phyloP scores from a whole-genome alignment of 2,113 vertebrate species.

The Rutilus rutilus region DNA sequence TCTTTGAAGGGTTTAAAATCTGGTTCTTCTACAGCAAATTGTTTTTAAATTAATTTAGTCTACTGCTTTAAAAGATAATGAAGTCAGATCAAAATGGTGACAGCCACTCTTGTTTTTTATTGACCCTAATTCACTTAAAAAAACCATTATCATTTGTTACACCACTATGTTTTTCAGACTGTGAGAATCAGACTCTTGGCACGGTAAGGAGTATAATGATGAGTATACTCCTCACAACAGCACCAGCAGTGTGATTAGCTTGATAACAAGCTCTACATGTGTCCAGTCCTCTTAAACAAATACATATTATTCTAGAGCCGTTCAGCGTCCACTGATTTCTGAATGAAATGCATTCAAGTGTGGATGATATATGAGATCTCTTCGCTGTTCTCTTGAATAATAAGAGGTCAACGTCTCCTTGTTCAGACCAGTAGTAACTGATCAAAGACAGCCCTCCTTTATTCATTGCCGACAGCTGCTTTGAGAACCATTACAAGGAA shows the following conservation, averaged over 20 bases:
- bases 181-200: too few species aligned
- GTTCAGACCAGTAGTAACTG: not conserved
- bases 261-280: constrained; percentile 7
- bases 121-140: not conserved
- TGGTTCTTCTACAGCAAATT: constrained; percentile 28
- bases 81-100: constrained; percentile 6
- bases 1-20: not conserved
- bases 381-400: not conserved
- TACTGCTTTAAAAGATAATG: constrained; percentile 34
- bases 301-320: not conserved
- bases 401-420: not conserved
- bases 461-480: not conserved
- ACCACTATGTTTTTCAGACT: not conserved
- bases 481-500: not conserved
- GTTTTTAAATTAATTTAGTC: constrained; percentile 37
- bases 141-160: not conserved
- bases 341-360: constrained; percentile 13
- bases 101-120: not conserved
- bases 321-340: not conserved
- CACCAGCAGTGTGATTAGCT: not conserved
- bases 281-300: not conserved
- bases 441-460: constrained; percentile 27
- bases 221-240: not conserved
- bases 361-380: constrained; percentile 3
- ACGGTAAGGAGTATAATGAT: not conserved